Evolutionary conservation across 1,140 invertebrate species (phyloP), one percentile per base, ranked within the genome.

Genomic region (Micrasema longulum): DNA sequence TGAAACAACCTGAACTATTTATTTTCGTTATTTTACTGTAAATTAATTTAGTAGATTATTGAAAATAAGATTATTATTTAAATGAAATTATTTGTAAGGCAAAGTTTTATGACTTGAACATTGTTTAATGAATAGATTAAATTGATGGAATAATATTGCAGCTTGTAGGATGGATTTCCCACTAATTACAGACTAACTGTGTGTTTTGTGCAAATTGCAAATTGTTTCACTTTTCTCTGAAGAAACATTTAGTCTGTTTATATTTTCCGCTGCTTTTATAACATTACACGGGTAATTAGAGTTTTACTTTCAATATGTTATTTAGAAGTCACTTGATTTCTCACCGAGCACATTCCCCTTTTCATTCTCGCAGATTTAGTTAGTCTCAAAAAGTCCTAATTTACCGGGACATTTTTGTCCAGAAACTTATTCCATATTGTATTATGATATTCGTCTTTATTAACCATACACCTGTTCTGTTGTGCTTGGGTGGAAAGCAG

Each of bases 401-500:
- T 64, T 64, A 64, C 60, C 65, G 16, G 35, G 50, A 67, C 47
- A 14, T 52, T 66, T n/a, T 50, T 41, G 16, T 14, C 53, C n/a
- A 48, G 20, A 43, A 69, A 67, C 18, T 62, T 68, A 73, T 73
- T 73, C 65, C 71, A 73, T 73, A 67, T 43, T 60, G 16, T 36
- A 55, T 9, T 26, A 55, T 26, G 14, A 41, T 62, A 41, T 66
- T 57, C 20, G 45, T 48, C 41, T 38, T 71, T 64, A 62, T 71
- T 72, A 11, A 66, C 60, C 62, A 18, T 66, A 57, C 70, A 36
- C 57, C 50, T 14, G 36, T 31, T 31, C 26, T 31, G 26, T 7
- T 7, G 26, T 31, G 2, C 26, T 31, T 31, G 7, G 26, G 26
- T 31, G 7, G 7, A 31, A n/a, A n/a, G n/a, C n/a, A n/a, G n/a